Base-by-base conservation (phyloP, 1,140 invertebrate species). In the Brachystomella parvula region DNA sequence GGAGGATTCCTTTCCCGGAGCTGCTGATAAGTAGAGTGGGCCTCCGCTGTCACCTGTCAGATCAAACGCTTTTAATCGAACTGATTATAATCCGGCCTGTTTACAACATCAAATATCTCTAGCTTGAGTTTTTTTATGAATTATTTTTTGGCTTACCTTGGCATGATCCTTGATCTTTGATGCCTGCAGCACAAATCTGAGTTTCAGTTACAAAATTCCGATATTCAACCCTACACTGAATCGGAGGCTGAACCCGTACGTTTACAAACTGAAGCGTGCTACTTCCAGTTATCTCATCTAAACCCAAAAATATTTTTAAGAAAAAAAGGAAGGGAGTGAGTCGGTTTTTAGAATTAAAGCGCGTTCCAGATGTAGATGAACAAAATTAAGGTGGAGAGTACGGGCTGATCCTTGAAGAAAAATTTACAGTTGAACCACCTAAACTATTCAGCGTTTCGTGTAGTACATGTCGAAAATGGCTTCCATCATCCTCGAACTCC, bases 141-240 rank as follows among this genome's bases (percentile, higher is more conserved):
- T n/a, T n/a, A n/a, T n/a, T n/a, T 9, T 6, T 9, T 6, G 35
- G 19, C 35, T 39, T 39, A 39, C 71, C 71, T 21, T 58, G n/a
- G 61, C 71, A 72, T 24, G 60, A 64, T 31, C 57, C 62, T 62
- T 66, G 26, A 39, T 47, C 64, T 47, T 66, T 63, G 1, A 26
- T 19, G n/a, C 71, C 71, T 39, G 68, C 71, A 3, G 68, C 67
- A 56, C 71, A 72, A 12, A 69, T 53, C 65, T 72, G 67, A n/a
- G 3, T 32, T 15, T 33, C 32, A 24, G 60, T 66, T 19, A 70
- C 59, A 30, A 32, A 57, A 2, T 15, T n/a, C 0, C 19, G n/a
- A 29, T 35, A 66, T 2, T 35, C 28, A 28, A 33, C 26, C 62
- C 64, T n/a, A 30, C 69, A 71, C 21, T 56, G 29, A 21, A 60